Conservation (phyloP, 1,140 invertebrate species). For the Caenorhabditis remanei region DNA sequence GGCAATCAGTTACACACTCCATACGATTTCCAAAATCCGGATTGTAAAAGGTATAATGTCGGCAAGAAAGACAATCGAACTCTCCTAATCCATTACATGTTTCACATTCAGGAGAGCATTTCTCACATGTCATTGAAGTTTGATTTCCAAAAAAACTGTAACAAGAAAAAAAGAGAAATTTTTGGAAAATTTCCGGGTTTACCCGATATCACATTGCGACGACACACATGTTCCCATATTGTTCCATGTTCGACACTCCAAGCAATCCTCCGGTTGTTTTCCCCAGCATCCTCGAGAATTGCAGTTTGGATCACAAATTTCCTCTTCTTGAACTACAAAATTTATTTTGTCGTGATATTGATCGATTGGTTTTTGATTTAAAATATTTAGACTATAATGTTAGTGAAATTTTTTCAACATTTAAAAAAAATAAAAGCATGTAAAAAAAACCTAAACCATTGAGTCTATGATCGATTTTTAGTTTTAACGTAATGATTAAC, state of each 20-base stretch:
- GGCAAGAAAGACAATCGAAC: slow-evolving; percentile 88
- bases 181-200: neutral
- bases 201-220: slow-evolving; percentile 82
- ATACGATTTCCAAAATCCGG: slow-evolving; percentile 83
- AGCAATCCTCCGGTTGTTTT: slow-evolving; percentile 88
- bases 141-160: slow-evolving; percentile 52
- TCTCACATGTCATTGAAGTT: slow-evolving; percentile 84
- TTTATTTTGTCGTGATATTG: too few species aligned
- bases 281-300: slow-evolving; percentile 95
- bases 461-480: too few species aligned
- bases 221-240: slow-evolving; percentile 86
- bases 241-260: slow-evolving; percentile 88
- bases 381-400: too few species aligned
- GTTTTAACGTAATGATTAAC: too few species aligned
- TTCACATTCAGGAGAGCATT: slow-evolving; percentile 89
- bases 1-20: slow-evolving; percentile 88
- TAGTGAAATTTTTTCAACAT: too few species aligned
- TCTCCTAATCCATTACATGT: slow-evolving; percentile 86
- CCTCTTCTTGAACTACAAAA: slow-evolving; percentile 82
- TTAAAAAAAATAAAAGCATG: too few species aligned
- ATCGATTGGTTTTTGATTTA: too few species aligned
- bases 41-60: slow-evolving; percentile 81
- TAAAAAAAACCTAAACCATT: too few species aligned
- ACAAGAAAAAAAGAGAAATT: neutral
- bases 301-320: slow-evolving; percentile 87